Percentiles rank a stretch among this genome's conserved stretches.
Conservation (phyloP, 2,888 invertebrate species). For the Iphiclides podalirius region DNA sequence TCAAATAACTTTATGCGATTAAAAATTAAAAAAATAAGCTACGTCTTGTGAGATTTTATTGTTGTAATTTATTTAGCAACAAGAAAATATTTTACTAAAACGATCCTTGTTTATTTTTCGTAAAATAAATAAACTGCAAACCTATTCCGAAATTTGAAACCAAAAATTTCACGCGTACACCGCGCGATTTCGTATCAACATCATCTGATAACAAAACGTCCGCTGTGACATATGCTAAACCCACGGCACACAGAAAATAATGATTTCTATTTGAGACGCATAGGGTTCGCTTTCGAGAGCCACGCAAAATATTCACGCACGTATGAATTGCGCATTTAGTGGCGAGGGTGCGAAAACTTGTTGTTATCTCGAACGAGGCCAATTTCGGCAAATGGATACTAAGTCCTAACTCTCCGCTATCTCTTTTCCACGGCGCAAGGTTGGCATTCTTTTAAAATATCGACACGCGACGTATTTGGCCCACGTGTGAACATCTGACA, state of each 20-base stretch:
- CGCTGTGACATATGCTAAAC: constrained; percentile 66
- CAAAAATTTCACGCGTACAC: constrained; percentile 34
- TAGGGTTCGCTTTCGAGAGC: constrained; percentile 35
- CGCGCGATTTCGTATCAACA: constrained; percentile 61
- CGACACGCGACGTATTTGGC: constrained; percentile 54
- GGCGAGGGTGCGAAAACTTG: constrained; percentile 78
- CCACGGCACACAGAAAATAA: constrained; percentile 1
- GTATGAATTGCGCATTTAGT: constrained; percentile 78
- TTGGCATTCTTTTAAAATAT: constrained; percentile 74
- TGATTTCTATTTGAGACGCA: constrained; percentile 9
- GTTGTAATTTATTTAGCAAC: too few species aligned
- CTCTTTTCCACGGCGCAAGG: constrained; percentile 65
- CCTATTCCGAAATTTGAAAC: too few species aligned
- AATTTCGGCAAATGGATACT: constrained; percentile 80
- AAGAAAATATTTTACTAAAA: too few species aligned
- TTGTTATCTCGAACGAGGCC: constrained; percentile 78
- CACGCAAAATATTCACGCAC: constrained; percentile 55
- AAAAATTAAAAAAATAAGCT: too few species aligned
- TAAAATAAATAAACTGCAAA: too few species aligned
- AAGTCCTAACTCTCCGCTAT: constrained; percentile 78
- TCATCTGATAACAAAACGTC: constrained; percentile 64
- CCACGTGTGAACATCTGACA: constrained; percentile 48
- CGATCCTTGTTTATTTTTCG: too few species aligned
- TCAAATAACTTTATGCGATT: too few species aligned
- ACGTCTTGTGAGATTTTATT: too few species aligned